Evolutionary conservation across 1,140 invertebrate species (phyloP), one percentile per base, ranked within the genome.

Genomic region (Scaptomyza pallida): DNA sequence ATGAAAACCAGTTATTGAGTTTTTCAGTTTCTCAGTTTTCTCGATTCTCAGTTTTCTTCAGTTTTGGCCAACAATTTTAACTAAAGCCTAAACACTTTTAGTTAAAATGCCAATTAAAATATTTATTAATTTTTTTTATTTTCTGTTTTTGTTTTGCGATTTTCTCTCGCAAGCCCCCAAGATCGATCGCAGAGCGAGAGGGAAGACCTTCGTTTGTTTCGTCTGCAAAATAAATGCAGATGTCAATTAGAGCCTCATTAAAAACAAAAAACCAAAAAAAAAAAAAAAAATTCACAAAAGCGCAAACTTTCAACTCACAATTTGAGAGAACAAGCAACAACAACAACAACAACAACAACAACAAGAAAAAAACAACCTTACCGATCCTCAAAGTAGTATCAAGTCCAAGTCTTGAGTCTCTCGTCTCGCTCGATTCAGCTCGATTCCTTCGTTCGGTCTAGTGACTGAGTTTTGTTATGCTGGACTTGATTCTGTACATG

Each of bases 41-140:
- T 60, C 51, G 9, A 62, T 43, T 73, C 59, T 55, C 59, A 50
- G 43, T 35, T 45, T 16, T 15, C 47, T n/a, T 37, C 16, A 62
- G 37, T 51, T n/a, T 30, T 40, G 56, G 61, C 37, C 75, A 83
- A 78, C 89, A 89, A 90, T 90, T 90, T 90, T 90, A 90, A 90
- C 89, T 89, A 89, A 90, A 89, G 89, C 89, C 89, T 90, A 90
- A 90, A 90, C 89, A 90, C 89, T 90, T 90, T 90, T 90, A 90
- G 89, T 90, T 90, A 89, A 90, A 90, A 90, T 90, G 89, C 89
- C 89, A 90, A 90, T 90, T 90, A 90, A 90, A 90, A 90, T 90
- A 90, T 90, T 88, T 77, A 70, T 83, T 79, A 74, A 68, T 63
- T 43, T 54, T 67, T 50, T 72, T 63, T 68, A 45, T 57, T n/a